phyloP scores from a whole-genome alignment of 1,140 invertebrate genomes.

The Pseudomyrmex pallidus region DNA sequence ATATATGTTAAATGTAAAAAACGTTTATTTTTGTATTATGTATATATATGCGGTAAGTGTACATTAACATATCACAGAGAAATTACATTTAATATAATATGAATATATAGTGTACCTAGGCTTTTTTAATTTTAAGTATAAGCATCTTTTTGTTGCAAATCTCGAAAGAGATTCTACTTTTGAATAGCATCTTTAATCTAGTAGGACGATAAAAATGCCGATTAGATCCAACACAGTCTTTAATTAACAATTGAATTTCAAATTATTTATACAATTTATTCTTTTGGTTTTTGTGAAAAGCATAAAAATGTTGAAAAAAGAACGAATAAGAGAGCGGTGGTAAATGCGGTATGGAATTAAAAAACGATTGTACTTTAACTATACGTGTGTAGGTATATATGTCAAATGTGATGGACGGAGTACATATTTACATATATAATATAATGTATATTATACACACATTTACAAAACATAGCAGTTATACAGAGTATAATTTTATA shows the following conservation, averaged over 20 bases:
- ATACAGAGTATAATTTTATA: conserved; percentile 11
- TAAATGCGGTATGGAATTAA: conserved; percentile 1
- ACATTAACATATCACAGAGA: too few relatives aligned
- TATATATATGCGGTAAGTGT: conserved; percentile 42
- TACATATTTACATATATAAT: conserved; percentile 40
- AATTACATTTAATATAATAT: too few relatives aligned
- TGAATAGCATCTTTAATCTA: too few relatives aligned
- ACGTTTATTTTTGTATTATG: conserved; percentile 43
- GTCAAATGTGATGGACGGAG: conserved; percentile 40
- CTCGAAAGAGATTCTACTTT: too few relatives aligned
- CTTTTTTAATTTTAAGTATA: too few relatives aligned
- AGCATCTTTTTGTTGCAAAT: too few relatives aligned
- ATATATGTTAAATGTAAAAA: conserved; percentile 12
- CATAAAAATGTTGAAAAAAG: background rate
- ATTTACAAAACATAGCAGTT: conserved; percentile 52
- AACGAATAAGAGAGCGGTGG: background rate
- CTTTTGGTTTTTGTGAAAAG: background rate
- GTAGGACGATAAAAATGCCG: too few relatives aligned
- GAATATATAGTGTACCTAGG: too few relatives aligned
- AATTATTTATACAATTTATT: conserved; percentile 15
- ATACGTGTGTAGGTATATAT: background rate
- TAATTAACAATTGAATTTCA: conserved; percentile 2
- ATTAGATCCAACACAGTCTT: conserved; percentile 10
- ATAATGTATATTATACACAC: conserved; percentile 18
- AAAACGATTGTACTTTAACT: background rate